phyloP scores from a whole-genome alignment of 1,140 invertebrate genomes.

The Aphelenchoides avenae region DNA sequence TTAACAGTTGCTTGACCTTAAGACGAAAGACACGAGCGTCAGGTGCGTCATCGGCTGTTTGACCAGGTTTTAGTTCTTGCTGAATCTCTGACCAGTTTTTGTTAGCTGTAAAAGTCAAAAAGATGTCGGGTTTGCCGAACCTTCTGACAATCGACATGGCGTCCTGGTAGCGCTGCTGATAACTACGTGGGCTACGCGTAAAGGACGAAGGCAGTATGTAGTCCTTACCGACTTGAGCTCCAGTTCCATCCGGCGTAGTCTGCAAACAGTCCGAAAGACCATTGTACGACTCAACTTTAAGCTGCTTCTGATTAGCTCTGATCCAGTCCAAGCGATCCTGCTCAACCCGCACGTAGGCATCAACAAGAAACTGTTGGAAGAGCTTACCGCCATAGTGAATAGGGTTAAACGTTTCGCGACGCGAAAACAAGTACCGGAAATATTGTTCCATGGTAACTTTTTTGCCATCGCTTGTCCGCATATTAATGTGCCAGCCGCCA shows the following conservation, averaged over 20 bases:
- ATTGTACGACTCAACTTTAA: conserved; percentile 62
- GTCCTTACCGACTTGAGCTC: conserved; percentile 33
- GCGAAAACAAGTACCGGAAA: conserved; percentile 7
- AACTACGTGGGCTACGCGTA: conserved; percentile 36
- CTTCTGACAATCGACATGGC: conserved; percentile 58
- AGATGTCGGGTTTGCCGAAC: conserved; percentile 61
- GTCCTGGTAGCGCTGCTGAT: conserved; percentile 57
- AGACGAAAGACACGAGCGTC: conserved; percentile 64
- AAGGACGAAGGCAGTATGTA: conserved; percentile 60
- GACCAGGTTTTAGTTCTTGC: conserved; percentile 42
- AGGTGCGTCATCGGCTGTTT: conserved; percentile 58
- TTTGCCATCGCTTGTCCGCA: neutral
- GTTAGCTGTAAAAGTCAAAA: conserved; percentile 64
- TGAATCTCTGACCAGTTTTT: conserved; percentile 63
- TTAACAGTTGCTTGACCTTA: conserved; percentile 62
- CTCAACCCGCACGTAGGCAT: conserved; percentile 64
- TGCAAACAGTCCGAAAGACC: conserved; percentile 57
- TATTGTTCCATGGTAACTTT: conserved; percentile 3
- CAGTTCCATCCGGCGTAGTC: conserved; percentile 17
- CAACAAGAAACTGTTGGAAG: conserved; percentile 61
- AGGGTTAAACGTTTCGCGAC: conserved; percentile 26
- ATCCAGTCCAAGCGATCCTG: conserved; percentile 60
- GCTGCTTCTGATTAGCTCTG: conserved; percentile 61
- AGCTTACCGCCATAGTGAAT: conserved; percentile 44
- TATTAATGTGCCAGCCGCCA: conserved; percentile 8